Evolutionary conservation across 2,888 invertebrate species (phyloP).

Genomic region (Smittia sp.): DNA sequence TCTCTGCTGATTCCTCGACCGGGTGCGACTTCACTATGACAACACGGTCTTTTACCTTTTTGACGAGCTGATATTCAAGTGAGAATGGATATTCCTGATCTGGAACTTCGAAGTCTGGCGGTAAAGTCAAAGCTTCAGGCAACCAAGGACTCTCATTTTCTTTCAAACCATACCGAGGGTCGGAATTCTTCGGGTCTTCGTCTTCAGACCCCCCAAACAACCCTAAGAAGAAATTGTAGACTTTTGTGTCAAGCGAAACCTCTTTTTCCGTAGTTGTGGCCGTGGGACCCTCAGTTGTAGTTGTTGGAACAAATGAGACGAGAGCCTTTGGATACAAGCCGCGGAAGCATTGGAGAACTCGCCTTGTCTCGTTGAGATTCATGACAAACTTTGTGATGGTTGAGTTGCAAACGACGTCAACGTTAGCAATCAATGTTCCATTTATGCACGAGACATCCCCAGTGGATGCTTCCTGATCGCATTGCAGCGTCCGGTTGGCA

Average conservation of each 20-base stretch:
- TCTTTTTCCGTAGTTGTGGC: no score
- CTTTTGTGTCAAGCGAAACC: no score
- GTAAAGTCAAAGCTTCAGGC: no score
- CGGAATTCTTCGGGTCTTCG: no score
- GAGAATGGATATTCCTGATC: background rate
- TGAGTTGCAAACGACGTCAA: conserved; percentile 10
- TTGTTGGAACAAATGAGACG: background rate
- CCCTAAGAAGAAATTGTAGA: no score
- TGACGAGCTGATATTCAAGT: background rate
- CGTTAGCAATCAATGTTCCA: background rate
- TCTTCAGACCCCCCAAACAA: no score
- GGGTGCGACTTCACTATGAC: background rate
- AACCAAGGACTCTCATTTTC: no score
- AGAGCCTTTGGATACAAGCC: background rate
- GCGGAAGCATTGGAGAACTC: background rate
- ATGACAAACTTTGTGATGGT: background rate
- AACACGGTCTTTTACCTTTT: background rate
- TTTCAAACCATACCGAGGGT: no score
- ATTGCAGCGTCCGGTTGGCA: background rate
- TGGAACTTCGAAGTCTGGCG: no score
- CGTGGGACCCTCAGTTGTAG: no score
- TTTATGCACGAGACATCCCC: background rate
- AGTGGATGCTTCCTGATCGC: background rate
- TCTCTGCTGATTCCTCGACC: no score
- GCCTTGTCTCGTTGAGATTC: conserved; percentile 1